Evolutionary conservation across 1,140 invertebrate genomes (phyloP), one percentile per base, ranked within the genome.

Genomic region (Drosophila virilis): DNA sequence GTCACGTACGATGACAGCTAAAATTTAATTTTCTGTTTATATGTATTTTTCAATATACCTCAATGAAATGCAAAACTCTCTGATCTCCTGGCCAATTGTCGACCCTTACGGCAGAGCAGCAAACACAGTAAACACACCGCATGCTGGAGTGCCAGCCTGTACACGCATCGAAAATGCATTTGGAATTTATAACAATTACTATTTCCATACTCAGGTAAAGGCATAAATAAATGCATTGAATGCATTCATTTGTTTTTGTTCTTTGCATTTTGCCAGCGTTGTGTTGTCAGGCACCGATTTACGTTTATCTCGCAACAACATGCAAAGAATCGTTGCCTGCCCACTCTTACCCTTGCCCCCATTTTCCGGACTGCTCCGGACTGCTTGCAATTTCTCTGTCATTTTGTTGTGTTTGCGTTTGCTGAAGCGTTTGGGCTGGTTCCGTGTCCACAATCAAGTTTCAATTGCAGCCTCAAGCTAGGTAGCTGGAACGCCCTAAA

Each of bases 1-100:
- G 69, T 74, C 78, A 81, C 78, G 78, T 77, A 46, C 74, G 37
- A 61, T 62, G 59, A 28, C 33, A 74, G 78, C 70, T 68, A 40
- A 81, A 81, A 81, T 81, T 81, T 74, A 81, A 81, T 81, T 81
- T 81, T 59, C 75, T 65, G 74, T 81, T 80, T 80, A 70, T 80
- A 54, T 66, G 54, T 76, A 71, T 76, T 80, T 76, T 80, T 77
- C 73, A 80, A 80, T 80, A 76, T 54, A 72, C 58, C 61, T 40
- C 46, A 78, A 55, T 69, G 66, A 75, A 59, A 78, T 61, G 76
- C 76, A 70, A 75, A 64, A 22, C 46, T 48, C 74, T 35, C 12
- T 60, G 73, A 71, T 78, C 71, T 37, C 46, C 72, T 48, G 51
- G 61, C 70, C 78, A 81, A 81, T 81, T 77, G 78, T 77, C 69